Evolutionary conservation across 1,140 invertebrate genomes (phyloP), one percentile per base, ranked within the genome.

Genomic region (Plodia interpunctella): DNA sequence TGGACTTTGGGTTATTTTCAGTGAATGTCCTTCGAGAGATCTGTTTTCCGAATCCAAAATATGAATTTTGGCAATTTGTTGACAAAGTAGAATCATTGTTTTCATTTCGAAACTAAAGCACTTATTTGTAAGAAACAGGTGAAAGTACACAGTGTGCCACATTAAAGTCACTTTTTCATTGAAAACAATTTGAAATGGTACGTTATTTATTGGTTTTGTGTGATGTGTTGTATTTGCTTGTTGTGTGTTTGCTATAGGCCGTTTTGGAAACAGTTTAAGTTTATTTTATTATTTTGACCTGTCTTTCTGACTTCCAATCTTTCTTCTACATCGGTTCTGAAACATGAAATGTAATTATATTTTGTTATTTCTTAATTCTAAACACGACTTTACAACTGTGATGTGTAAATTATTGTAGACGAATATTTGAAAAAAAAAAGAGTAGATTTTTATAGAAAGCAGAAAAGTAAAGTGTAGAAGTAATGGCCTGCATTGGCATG

Each of bases 171-270:
- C 72, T 70, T 83, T 80, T 72, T 74, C 69, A 78, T 85, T 75
- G 76, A 64, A 70, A 70, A 73, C 63, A 71, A 64, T 72, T 74
- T 62, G 61, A 72, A 76, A 75, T 74, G 76, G 82, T 80, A 83
- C 66, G 76, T 78, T 83, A 70, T 80, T 80, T 72, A 64, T 74
- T 73, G 62, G 64, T 74, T 74, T 80, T 77, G 73, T 84, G 78
- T 86, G 69, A 72, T 83, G 80, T 87, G 78, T 80, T 74, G 82
- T 83, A 72, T 78, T 85, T 84, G 85, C 83, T 88, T 88, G 80
- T 78, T 86, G 83, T 88, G 87, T 89, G 83, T 89, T 86, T 89
- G 87, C 85, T 88, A 89, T 87, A 87, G 87, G 87, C 87, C 87
- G 87, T 89, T 89, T 89, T 89, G 87, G 87, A 89, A 88, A 75